Percentiles rank a stretch among this genome's conserved stretches.
These are phyloP conservation scores for Caenorhabditis sinica DNA, from an alignment of 2,888 invertebrate species.

Conservation along the genomic window DNA sequence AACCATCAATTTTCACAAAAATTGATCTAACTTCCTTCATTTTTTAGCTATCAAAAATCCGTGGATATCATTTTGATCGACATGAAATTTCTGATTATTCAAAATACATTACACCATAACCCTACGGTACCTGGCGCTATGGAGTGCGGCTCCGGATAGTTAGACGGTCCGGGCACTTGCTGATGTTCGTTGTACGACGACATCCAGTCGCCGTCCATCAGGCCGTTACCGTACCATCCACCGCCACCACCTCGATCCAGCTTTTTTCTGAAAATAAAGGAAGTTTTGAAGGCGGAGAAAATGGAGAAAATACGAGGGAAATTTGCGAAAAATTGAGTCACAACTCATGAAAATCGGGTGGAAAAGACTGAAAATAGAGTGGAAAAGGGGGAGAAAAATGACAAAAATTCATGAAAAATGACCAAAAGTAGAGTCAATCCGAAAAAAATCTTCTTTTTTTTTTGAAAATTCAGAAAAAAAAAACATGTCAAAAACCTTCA, in stretches of 20 bases:
- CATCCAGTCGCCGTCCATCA: slow-evolving; percentile 33
- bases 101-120: background rate
- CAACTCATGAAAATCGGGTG: background rate
- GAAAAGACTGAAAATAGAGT: background rate
- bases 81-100: background rate
- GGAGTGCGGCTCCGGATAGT: slow-evolving; percentile 48
- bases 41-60: background rate
- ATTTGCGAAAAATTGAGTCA: background rate
- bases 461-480: no score
- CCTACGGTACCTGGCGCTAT: slow-evolving; percentile 44
- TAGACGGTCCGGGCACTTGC: slow-evolving; percentile 65
- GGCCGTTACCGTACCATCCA: slow-evolving; percentile 61
- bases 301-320: slow-evolving; percentile 2
- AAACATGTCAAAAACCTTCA: no score
- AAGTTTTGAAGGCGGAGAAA: background rate
- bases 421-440: no score
- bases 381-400: background rate
- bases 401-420: background rate
- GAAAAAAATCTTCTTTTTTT: no score
- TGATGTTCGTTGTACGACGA: slow-evolving; percentile 36
- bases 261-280: slow-evolving; percentile 13
- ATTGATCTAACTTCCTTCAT: no score
- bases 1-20: no score
- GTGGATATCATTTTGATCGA: background rate
- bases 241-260: slow-evolving; percentile 60